Evolutionary conservation across 1,140 invertebrate genomes (phyloP), one percentile per base, ranked within the genome.

Genomic region (Eufriesea mexicana): DNA sequence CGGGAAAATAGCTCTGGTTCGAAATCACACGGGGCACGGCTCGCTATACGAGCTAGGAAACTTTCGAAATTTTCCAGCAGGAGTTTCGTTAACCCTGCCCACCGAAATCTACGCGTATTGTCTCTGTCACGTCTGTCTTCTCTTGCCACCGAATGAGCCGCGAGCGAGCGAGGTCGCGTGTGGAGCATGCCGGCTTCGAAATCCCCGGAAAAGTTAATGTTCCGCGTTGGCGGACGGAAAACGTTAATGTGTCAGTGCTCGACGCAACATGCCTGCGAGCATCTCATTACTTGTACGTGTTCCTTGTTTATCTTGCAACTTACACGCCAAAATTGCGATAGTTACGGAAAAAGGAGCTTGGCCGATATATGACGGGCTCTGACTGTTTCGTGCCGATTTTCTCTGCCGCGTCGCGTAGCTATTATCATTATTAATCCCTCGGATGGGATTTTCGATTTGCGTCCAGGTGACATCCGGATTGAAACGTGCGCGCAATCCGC

Each of bases 151-250:
- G 67, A 79, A 72, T n/a, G 67, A 67, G 64, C 80, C 62, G 64
- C 62, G 14, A 78, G 59, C n/a, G 61, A 45, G 64, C 35, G 35
- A 35, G 35, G n/a, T n/a, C 35, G 35, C 45, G 20, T 51, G 57
- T 73, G 14, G 25, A 18, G 25, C 51, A 42, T n/a, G n/a, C 70
- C 6, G 6, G 71, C 25, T 66, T 79, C 55, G 62, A 71, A 83
- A 49, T 49, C 74, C 71, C 16, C 55, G 78, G 83, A 84, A 81
- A 84, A 84, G 70, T 84, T 84, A 81, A 71, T 75, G 82, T 67
- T 84, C 76, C 74, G 16, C 64, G 64, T 68, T 67, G 61, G 62
- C 47, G 57, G 47, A 55, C 59, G 71, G 79, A 74, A 82, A 81
- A 74, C 66, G 62, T 76, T 75, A 81, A 76, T 62, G 83, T 25